Percentiles rank a stretch among this genome's conserved stretches.
Evolutionary conservation across 2,113 vertebrate species (phyloP).

Genomic region (Hyaena hyaena): DNA sequence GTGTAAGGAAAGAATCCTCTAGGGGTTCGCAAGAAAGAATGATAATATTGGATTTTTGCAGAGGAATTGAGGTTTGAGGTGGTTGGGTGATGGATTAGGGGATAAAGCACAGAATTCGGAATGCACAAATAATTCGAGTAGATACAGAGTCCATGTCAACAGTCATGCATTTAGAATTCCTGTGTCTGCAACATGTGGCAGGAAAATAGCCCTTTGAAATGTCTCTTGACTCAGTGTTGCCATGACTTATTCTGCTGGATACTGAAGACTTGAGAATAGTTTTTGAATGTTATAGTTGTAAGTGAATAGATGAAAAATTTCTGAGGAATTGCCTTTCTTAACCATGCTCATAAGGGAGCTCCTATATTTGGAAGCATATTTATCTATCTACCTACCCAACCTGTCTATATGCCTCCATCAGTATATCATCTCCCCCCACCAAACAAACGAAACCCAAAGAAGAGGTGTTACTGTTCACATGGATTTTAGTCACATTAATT

Average conservation of each 20-base stretch:
- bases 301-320: conserved; percentile 35
- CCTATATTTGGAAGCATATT: not conserved
- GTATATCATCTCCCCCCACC: rapidly evolving
- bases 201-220: not conserved
- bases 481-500: not conserved
- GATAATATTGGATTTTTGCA: not conserved
- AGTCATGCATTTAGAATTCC: not conserved
- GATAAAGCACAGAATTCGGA: not conserved
- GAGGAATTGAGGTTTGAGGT: not conserved
- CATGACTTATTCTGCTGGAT: not conserved
- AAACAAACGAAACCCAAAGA: not conserved
- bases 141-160: not conserved
- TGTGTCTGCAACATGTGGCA: not conserved
- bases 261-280: not conserved
- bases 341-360: not conserved
- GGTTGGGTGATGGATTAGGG: not conserved
- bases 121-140: not conserved
- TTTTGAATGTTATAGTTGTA: conserved; percentile 21
- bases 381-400: not conserved
- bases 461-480: not conserved
- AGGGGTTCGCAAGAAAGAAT: not conserved
- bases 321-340: not conserved
- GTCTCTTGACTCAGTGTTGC: not conserved
- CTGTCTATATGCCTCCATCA: not conserved
- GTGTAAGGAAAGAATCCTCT: not conserved